Evolutionary conservation across 2,797 vertebrate genomes (phyloP), one percentile per base, ranked within the genome.

Genomic region (Cetoscarus ocellatus): DNA sequence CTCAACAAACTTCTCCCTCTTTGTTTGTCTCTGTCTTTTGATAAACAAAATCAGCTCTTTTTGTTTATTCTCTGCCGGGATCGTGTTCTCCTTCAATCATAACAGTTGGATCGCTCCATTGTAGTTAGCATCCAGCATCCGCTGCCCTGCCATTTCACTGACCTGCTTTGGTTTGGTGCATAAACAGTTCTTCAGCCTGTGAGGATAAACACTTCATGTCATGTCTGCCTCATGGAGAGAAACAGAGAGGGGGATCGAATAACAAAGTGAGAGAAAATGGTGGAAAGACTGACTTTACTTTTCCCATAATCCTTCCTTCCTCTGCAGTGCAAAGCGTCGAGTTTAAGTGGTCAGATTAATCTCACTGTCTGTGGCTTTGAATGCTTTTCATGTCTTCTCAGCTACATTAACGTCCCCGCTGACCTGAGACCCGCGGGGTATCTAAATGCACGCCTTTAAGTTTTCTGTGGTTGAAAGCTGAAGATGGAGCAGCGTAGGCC

Each of bases 11-110:
- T 7, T 0, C 51, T 55, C 54, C 55, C 45, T 69, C 27, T 19
- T 17, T 63, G 64, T 80, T 79, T 74, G 45, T 79, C 67, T 62
- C 72, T 42, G 13, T 53, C 63, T 70, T 63, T 34, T 61, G 40
- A 67, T 90, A 90, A 91, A 90, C 88, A 87, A 80, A 91, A 86
- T 88, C 81, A 81, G 49, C 61, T 62, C 43, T 17, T 60, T 73
- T 45, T 80, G 86, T 90, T 84, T 88, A 83, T 61, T 44, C 60
- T 66, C 27, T 10, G 42, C 49, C 4, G 12, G 75, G 49, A 77
- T 82, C n/a, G 7, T 19, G 65, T 73, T 79, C 65, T 75, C 71
- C 58, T 71, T 77, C 83, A 82, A 83, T 87, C 84, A 75, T 81
- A 88, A 83, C 73, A 83, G 19, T 57, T 0, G 35, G 67, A 10